These are phyloP conservation scores for Eciton burchellii DNA, from an alignment of 1,140 invertebrate species.

Conservation along the genomic window DNA sequence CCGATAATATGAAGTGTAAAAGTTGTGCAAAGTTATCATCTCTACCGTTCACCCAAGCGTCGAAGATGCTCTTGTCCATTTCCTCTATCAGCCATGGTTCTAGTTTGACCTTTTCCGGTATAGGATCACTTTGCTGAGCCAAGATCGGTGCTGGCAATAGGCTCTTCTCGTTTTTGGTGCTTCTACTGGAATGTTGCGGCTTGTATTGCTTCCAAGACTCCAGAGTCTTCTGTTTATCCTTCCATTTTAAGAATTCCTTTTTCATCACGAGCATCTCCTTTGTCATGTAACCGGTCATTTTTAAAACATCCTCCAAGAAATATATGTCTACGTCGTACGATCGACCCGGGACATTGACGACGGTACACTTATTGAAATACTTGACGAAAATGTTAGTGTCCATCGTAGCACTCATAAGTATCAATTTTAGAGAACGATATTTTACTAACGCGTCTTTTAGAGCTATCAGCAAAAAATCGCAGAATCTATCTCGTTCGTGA, in stretches of 20 bases:
- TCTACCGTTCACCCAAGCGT: slow-evolving; percentile 87
- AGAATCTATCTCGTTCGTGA: slow-evolving; percentile 96
- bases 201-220: slow-evolving; percentile 84
- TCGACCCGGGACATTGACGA: slow-evolving; percentile 93
- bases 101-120: slow-evolving; percentile 85
- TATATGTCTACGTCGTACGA: slow-evolving; percentile 92
- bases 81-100: slow-evolving; percentile 86
- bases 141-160: slow-evolving; percentile 78
- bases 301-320: slow-evolving; percentile 94
- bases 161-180: slow-evolving; percentile 65
- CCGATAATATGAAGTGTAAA: slow-evolving; percentile 90
- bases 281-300: slow-evolving; percentile 89
- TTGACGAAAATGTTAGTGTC: slow-evolving; percentile 92
- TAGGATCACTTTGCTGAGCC: slow-evolving; percentile 78
- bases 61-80: slow-evolving; percentile 88
- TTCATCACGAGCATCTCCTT: slow-evolving; percentile 87
- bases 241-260: slow-evolving; percentile 83
- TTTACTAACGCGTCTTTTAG: slow-evolving; percentile 91
- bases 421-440: slow-evolving; percentile 91
- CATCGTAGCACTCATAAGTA: slow-evolving; percentile 98
- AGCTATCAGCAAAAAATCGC: slow-evolving; percentile 96
- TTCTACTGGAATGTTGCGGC: slow-evolving; percentile 53
- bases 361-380: slow-evolving; percentile 93
- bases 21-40: slow-evolving; percentile 90
- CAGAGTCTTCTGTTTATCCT: slow-evolving; percentile 85